A percentile compares a stretch with the other conserved stretches of the same genome.
Evolutionary conservation across 2,113 vertebrate genomes (phyloP).

Genomic region (Excalfactoria chinensis): DNA sequence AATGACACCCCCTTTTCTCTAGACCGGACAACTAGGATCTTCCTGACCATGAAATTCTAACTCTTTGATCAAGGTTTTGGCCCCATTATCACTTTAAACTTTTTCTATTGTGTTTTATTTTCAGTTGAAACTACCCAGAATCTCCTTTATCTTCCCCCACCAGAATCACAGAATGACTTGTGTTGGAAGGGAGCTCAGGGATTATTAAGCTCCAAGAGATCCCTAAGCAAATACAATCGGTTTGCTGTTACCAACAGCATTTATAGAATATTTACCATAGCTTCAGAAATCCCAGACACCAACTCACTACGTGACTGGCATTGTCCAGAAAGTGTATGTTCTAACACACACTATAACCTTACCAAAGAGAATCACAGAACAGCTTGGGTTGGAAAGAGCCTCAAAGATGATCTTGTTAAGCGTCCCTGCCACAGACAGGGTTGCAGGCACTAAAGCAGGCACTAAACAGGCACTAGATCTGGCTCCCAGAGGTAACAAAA

Average conservation of each 20-base stretch:
- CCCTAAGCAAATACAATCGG: neutral
- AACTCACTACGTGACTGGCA: too few species aligned
- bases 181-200: too few species aligned
- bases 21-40: neutral
- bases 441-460: too few species aligned
- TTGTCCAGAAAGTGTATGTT: accelerated
- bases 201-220: neutral
- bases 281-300: neutral
- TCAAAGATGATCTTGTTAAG: too few species aligned
- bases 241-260: neutral
- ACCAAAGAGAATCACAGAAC: neutral
- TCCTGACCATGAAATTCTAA: neutral
- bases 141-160: neutral
- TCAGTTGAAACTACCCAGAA: neutral
- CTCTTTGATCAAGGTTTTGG: neutral
- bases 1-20: neutral
- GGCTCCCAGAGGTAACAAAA: too few species aligned
- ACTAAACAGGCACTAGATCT: too few species aligned
- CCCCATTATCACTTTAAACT: neutral
- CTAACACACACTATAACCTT: neutral
- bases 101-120: neutral
- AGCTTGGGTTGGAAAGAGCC: too few species aligned
- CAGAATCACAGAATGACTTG: too few species aligned
- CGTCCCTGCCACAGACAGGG: too few species aligned
- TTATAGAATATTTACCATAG: neutral